Conservation (phyloP, 92 coral and sea anemone genomes). For the Diadumene lineata region DNA sequence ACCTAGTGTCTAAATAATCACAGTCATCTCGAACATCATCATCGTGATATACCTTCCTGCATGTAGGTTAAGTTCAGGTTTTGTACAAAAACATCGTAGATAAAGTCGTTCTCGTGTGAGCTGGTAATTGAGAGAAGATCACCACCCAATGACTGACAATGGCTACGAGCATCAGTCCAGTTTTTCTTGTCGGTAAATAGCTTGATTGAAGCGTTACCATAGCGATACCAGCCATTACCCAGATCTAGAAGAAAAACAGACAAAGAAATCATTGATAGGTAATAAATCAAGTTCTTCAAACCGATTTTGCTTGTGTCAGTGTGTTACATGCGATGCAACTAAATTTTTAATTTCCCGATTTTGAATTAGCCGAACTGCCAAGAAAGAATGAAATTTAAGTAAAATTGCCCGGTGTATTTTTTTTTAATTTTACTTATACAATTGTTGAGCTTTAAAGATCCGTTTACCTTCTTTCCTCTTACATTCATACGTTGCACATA, state of each 20-base stretch:
- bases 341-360: too few species aligned
- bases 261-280: too few species aligned
- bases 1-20: too few species aligned
- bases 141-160: background rate
- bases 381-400: too few species aligned
- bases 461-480: background rate
- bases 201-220: conserved; percentile 11
- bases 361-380: too few species aligned
- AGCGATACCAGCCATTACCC: conserved; percentile 20
- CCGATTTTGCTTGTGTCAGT: too few species aligned
- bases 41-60: background rate
- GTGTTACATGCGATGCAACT: too few species aligned
- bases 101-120: conserved; percentile 8
- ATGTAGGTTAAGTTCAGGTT: conserved; percentile 1
- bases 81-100: conserved; percentile 7
- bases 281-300: too few species aligned
- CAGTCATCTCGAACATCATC: background rate
- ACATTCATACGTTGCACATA: too few species aligned
- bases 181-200: background rate
- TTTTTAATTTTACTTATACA: too few species aligned
- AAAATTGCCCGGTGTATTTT: too few species aligned
- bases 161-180: background rate
- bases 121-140: conserved; percentile 13
- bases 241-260: background rate
- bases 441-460: too few species aligned